A percentile compares a stretch with the other conserved stretches of the same genome.
phyloP scores from a whole-genome alignment of 2,888 invertebrate species.

The Diadromus collaris region DNA sequence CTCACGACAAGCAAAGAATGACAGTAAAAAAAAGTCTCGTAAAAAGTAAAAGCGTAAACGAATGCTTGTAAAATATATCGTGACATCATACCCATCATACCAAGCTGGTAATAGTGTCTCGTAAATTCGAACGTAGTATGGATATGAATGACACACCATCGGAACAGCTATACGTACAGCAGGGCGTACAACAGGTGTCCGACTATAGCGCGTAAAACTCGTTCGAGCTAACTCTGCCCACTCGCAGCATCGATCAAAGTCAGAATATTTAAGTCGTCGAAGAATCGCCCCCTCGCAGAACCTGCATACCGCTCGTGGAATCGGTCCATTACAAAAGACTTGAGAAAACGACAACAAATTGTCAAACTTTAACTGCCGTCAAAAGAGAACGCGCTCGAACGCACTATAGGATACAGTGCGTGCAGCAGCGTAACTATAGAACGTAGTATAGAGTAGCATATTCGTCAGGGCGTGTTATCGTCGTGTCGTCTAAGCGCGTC shows the following conservation, averaged over 20 bases:
- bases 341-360: not conserved
- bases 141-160: slow-evolving; percentile 14
- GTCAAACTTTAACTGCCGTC: not conserved
- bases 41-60: not conserved
- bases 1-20: not conserved
- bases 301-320: not conserved
- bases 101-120: not conserved
- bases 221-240: slow-evolving; percentile 20
- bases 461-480: slow-evolving; percentile 29
- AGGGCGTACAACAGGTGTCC: slow-evolving; percentile 37
- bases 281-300: not conserved
- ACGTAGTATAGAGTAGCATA: not conserved
- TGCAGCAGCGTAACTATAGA: slow-evolving; percentile 10
- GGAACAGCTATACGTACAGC: slow-evolving; percentile 20
- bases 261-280: not conserved
- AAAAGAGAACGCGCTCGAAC: slow-evolving; percentile 1
- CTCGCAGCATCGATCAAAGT: not conserved
- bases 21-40: not conserved
- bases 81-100: not conserved
- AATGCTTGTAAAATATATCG: not conserved
- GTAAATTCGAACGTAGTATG: slow-evolving; percentile 20
- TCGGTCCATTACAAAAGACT: not conserved
- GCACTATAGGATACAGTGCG: not conserved
- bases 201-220: slow-evolving; percentile 34
- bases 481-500: slow-evolving; percentile 15